Evolutionary conservation across 2,113 vertebrate species (phyloP), one percentile per base, ranked within the genome.

Genomic region (Corythornis madagascariensis): DNA sequence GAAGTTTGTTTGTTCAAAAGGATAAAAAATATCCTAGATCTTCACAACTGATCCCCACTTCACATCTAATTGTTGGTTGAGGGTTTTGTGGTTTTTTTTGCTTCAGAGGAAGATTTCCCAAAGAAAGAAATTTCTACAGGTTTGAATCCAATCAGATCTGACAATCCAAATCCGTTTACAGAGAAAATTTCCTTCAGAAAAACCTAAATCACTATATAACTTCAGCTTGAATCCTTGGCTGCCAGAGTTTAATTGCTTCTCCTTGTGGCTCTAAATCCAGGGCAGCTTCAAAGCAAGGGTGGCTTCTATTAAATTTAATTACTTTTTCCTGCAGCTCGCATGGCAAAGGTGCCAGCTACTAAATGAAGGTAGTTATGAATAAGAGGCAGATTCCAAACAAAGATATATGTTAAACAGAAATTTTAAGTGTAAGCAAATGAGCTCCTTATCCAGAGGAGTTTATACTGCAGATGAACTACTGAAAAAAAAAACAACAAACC

Each of bases 221-320:
- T 94, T 85, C 71, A 70, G 63, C 38, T 88, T 61, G 83, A 90
- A 91, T 84, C 92, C 55, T 4, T 16, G 63, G 83, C 92, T 91
- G 83, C 83, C 77, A 56, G 52, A 70, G 33, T 90, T 96, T 97
- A 97, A 97, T 96, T 96, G 92, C 93, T 89, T 95, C 88, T 95
- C 86, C 93, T 90, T 35, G 67, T 92, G 85, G 78, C 84, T 83
- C 91, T 91, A 90, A 94, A 96, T 71, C 69, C 88, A 69, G 82
- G 79, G 72, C 91, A 92, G 91, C 95, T 97, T 97, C 94, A 97
- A 97, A 96, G 96, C 35, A 38, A 94, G 91, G 84, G 94, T 96
- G 94, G 82, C 95, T 93, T 92, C 90, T 60, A 94, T 94, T 95
- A 97, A 96, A 94, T 94, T 93, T 96, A 96, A 96, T 96, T 66